phyloP scores from a whole-genome alignment of 92 coral and sea anemone genomes.

The Epizoanthus ramosus region DNA sequence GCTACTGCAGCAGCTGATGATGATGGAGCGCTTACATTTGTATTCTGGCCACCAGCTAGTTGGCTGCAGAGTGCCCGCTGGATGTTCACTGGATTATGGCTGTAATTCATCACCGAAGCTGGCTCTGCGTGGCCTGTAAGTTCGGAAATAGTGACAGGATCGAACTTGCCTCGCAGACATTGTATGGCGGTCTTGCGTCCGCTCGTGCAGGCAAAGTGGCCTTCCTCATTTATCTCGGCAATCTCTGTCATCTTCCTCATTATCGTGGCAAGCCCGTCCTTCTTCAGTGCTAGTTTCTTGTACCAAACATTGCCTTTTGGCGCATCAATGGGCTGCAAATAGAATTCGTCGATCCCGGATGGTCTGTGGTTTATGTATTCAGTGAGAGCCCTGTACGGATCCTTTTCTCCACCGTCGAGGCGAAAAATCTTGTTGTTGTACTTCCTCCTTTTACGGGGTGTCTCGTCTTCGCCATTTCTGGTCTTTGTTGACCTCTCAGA shows the following conservation, averaged over 20 bases:
- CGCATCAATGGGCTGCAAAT: too few species aligned
- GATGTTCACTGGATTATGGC: slow-evolving; percentile 42
- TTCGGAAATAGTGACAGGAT: slow-evolving; percentile 44
- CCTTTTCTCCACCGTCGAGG: too few species aligned
- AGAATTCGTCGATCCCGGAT: too few species aligned
- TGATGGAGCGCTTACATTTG: too few species aligned
- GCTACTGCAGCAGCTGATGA: too few species aligned
- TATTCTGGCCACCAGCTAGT: slow-evolving; percentile 11
- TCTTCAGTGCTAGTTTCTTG: slow-evolving; percentile 31
- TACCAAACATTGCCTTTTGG: slow-evolving; percentile 8
- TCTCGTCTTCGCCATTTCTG: too few species aligned
- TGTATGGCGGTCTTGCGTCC: slow-evolving; percentile 51
- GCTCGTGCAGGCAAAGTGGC: slow-evolving; percentile 30
- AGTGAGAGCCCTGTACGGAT: too few species aligned
- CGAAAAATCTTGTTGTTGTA: too few species aligned
- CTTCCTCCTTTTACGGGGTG: background rate
- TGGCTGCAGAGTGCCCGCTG: slow-evolving; percentile 40
- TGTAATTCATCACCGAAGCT: slow-evolving; percentile 35
- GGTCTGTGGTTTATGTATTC: too few species aligned
- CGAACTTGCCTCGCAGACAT: slow-evolving; percentile 45
- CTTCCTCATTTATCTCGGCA: slow-evolving; percentile 38
- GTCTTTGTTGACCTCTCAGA: too few species aligned
- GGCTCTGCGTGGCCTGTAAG: slow-evolving; percentile 5
- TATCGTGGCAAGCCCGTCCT: slow-evolving; percentile 39
- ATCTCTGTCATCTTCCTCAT: slow-evolving; percentile 40